Base-by-base conservation (phyloP, 2,888 invertebrate species). In the Chalcosyrphus nemorum region DNA sequence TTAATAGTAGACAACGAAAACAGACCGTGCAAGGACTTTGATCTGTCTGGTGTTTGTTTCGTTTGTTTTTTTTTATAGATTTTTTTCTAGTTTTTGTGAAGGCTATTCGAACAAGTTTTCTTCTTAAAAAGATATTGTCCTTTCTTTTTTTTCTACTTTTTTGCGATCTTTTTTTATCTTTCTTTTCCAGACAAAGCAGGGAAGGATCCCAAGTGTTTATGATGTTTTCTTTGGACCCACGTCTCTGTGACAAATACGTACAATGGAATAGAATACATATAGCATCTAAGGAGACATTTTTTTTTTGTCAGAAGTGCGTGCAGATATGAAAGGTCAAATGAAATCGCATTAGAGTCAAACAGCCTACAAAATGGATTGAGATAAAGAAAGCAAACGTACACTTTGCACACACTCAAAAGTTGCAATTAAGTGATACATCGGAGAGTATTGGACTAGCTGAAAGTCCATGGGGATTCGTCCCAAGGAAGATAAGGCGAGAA, bases 1-100 rank as follows among this genome's bases (percentile, higher is more conserved):
- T 52, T 24, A 4, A 1, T 19, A n/a, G 24, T 24, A 27, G 50
- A 50, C 13, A 52, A 27, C 13, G 7, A 45, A 17, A 9, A 19
- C 45, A 45, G 17, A 43, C 17, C 17, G 17, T 2, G 11, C n/a
- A 50, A 35, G 56, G 56, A 38, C 56, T 56, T 56, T 56, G 56
- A 35, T 56, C 54, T 32, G 32, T 32, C 15, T 32, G 5, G 29
- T 54, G 54, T 15, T 13, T 4, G 43, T 43, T n/a, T n/a, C n/a
- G 13, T 11, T 41, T 47, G 24, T 21, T 45, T 45, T 4, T 24
- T 50, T 0, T 9, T n/a, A 27, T 9, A n/a, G 1, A n/a, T 50
- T 27, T 50, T 24, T 27, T 24, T 50, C 32, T 1, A 7, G 13
- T 19, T 54, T 54, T 32, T 52, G 2, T n/a, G 15, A 13, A 27